Percentiles rank a stretch among this genome's conserved stretches.
Evolutionary conservation across 2,113 vertebrate species (phyloP).

Genomic region (Hystrix cristata): DNA sequence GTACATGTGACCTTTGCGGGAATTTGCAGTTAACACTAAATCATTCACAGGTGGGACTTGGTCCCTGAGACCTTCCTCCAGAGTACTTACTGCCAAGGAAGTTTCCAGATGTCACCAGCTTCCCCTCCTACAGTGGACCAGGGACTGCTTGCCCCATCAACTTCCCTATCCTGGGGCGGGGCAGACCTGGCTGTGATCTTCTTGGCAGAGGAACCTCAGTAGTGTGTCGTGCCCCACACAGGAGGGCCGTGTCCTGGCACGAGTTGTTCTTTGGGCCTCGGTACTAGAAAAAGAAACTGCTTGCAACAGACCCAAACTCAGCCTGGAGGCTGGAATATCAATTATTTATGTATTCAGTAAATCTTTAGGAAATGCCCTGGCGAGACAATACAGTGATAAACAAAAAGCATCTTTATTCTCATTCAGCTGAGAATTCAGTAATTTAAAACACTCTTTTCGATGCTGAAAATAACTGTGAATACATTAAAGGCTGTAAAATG

Average conservation of each 20-base stretch:
- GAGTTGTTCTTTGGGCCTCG: background rate
- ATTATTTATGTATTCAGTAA: background rate
- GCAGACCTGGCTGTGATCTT: background rate
- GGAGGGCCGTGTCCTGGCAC: background rate
- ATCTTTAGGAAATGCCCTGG: background rate
- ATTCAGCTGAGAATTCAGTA: background rate
- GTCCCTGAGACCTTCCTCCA: background rate
- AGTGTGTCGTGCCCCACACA: background rate
- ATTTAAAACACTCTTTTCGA: background rate
- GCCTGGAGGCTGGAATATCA: background rate
- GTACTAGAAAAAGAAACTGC: background rate
- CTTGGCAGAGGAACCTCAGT: background rate
- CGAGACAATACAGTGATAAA: background rate
- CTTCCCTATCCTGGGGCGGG: too few relatives aligned
- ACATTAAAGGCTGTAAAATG: background rate
- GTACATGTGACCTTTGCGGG: background rate
- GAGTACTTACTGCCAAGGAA: background rate
- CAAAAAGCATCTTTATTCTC: background rate
- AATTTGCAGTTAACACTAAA: background rate
- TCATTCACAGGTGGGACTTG: background rate
- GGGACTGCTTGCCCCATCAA: rapidly evolving
- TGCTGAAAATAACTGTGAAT: background rate
- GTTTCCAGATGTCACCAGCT: background rate
- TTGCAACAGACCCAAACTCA: background rate
- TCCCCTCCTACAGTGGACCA: too few relatives aligned